Evolutionary conservation across 2,113 vertebrate species (phyloP).

Genomic region (Solenodon paradoxus): DNA sequence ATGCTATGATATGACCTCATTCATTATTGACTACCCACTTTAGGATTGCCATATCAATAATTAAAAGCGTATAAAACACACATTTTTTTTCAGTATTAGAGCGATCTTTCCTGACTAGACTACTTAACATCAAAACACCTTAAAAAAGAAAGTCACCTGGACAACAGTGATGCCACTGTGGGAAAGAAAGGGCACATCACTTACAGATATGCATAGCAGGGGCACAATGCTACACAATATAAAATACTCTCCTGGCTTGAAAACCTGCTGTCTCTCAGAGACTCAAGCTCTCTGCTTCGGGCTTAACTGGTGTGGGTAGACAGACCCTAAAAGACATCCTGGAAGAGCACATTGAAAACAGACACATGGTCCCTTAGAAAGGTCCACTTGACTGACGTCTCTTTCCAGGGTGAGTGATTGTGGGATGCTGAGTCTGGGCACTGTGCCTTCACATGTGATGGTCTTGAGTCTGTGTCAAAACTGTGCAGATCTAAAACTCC

Average conservation of each 20-base stretch:
- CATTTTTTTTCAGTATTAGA: not conserved
- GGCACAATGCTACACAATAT: not conserved
- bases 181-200: not conserved
- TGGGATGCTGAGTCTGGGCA: not conserved
- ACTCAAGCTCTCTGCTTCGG: not conserved
- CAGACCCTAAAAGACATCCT: not conserved
- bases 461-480: not conserved
- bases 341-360: not conserved
- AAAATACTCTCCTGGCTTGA: not conserved
- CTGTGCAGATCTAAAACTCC: not conserved
- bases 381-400: not conserved
- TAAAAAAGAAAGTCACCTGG: not conserved
- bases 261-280: not conserved
- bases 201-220: not conserved
- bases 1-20: not conserved
- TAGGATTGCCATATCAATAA: not conserved
- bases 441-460: not conserved
- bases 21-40: not conserved
- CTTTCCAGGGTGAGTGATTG: not conserved
- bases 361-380: not conserved
- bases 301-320: not conserved
- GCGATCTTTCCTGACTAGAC: not conserved
- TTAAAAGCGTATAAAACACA: slow-evolving; percentile 10
- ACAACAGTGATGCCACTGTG: not conserved
- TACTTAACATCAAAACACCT: not conserved